Percentiles rank a stretch among this genome's conserved stretches.
Evolutionary conservation across 2,113 vertebrate species (phyloP).

Genomic region (Gallinago paraguaiae): DNA sequence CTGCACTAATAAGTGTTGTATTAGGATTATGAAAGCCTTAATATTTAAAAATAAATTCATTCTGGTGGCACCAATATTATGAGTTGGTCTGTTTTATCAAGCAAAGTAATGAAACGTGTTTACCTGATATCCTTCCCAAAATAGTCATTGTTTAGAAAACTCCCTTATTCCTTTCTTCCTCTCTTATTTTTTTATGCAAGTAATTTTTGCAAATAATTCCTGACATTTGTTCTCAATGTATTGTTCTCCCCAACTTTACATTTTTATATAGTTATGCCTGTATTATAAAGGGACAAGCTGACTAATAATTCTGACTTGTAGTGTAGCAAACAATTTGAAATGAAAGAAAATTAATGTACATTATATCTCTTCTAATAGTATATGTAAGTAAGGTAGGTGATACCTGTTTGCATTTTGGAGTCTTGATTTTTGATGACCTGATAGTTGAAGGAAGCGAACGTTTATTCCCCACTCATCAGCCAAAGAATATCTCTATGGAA

Average conservation of each 20-base stretch:
- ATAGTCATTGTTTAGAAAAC: neutral
- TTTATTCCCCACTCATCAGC: neutral
- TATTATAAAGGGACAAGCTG: neutral
- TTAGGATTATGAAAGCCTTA: neutral
- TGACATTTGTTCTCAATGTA: neutral
- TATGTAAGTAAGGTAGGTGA: neutral
- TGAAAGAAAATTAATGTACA: neutral
- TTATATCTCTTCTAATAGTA: neutral
- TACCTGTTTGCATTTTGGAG: neutral
- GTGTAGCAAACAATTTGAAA: neutral
- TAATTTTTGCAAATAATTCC: neutral
- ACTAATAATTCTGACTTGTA: neutral
- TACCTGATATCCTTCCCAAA: neutral
- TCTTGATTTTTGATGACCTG: neutral
- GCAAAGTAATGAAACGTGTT: neutral
- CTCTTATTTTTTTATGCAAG: neutral
- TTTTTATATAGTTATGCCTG: neutral
- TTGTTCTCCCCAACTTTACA: neutral
- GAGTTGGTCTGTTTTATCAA: slow-evolving; percentile 23
- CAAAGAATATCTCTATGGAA: neutral
- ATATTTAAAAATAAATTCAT: slow-evolving; percentile 14
- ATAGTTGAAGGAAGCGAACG: neutral
- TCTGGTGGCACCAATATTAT: neutral
- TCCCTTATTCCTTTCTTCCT: neutral
- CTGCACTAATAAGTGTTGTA: neutral